Evolutionary conservation across 2,113 vertebrate genomes (phyloP), one percentile per base, ranked within the genome.

Genomic region (Albula goreensis): DNA sequence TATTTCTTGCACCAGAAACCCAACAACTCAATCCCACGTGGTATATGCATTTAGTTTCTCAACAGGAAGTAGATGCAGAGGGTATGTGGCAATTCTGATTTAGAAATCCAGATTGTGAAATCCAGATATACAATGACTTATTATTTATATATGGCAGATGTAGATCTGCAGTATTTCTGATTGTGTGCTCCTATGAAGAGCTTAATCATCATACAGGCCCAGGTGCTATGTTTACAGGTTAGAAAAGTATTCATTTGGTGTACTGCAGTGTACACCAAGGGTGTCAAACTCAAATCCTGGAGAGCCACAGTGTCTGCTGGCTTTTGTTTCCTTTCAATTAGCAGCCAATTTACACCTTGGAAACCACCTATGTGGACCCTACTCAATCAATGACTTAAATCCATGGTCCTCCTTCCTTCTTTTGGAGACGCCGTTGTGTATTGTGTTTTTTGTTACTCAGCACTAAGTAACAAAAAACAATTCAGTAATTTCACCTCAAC

Each of bases 121-220:
- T 60, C 48, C 77, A 13, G 2, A 7, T 78, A 49, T 78, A 49
- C 77, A 10, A 12, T 48, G 77, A 12, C 9, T 8, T 2, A 5
- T 25, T 49, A 41, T 78, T 78, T 48, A 78, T 78, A 11, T 78
- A 41, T 41, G 31, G 31, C 1, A 41, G 31, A 41, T 41, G 31
- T 41, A 41, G 31, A 41, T 41, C 31, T 41, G 31, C 31, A 41
- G 31, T 41, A 41, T 41, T 41, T 48, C 25, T 13, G 17, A 56
- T 11, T 41, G 50, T 51, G 51, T 50, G 50, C 25, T 86, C 86
- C 82, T 86, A 91, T 89, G 89, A 89, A 88, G 89, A 89, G 90
- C 70, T 74, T 74, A 0, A 25, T 22, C 5, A 56, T 9, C 53
- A 56, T 56, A 56, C 12, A 56, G 53, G 53, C 53, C 53, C 12